Evolutionary conservation across 2,797 vertebrate genomes (phyloP).

Genomic region (Dermochelys coriacea): DNA sequence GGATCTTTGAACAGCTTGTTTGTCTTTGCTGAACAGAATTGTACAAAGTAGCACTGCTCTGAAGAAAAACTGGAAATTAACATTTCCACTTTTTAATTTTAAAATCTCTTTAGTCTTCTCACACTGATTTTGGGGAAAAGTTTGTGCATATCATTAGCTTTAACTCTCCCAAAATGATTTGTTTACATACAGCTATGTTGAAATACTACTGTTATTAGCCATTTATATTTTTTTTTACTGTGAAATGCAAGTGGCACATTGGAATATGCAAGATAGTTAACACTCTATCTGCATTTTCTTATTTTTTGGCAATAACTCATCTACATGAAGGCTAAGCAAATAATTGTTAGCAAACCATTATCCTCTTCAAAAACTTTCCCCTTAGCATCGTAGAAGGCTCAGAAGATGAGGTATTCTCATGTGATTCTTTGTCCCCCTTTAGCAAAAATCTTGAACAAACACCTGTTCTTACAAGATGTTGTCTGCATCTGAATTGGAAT

Average conservation of each 20-base stretch:
- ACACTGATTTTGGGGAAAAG: background rate
- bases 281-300: slow-evolving; percentile 59
- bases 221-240: slow-evolving; percentile 14
- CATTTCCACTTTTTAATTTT: slow-evolving; percentile 20
- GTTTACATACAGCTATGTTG: slow-evolving; percentile 10
- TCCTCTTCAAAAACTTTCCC: slow-evolving; percentile 52
- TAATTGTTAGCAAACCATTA: slow-evolving; percentile 64
- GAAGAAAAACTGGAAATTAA: slow-evolving; percentile 22
- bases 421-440: slow-evolving; percentile 47
- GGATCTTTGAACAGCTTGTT: slow-evolving; percentile 42
- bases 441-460: slow-evolving; percentile 56
- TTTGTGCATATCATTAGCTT: slow-evolving; percentile 11
- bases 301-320: slow-evolving; percentile 42
- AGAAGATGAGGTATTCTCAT: slow-evolving; percentile 56
- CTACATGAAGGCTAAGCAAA: slow-evolving; percentile 64
- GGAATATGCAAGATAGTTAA: slow-evolving; percentile 42
- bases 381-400: slow-evolving; percentile 33
- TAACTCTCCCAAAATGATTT: slow-evolving; percentile 19
- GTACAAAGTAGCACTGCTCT: slow-evolving; percentile 31
- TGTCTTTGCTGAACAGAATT: slow-evolving; percentile 31
- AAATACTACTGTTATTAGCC: slow-evolving; percentile 47
- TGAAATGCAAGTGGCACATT: slow-evolving; percentile 30
- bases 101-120: slow-evolving; percentile 54
- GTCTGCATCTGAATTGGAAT: slow-evolving; percentile 27
- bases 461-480: slow-evolving; percentile 55